Percentiles rank a stretch among this genome's conserved stretches.
These are phyloP conservation scores for Paracanthobrama guichenoti DNA, from an alignment of 2,113 vertebrate genomes.

Conservation along the genomic window DNA sequence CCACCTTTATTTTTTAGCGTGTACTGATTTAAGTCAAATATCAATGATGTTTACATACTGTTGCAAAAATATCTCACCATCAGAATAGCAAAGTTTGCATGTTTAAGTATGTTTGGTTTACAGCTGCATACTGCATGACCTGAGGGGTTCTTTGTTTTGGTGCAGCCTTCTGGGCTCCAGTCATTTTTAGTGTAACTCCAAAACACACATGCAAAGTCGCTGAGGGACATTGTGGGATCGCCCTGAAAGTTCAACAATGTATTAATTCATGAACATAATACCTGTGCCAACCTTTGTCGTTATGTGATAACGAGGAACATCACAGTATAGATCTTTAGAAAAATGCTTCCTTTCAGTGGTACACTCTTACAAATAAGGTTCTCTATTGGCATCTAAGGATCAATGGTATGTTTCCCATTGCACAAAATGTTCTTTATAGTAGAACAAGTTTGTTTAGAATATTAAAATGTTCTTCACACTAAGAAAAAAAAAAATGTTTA, in stretches of 20 bases:
- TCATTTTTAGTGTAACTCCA: slow-evolving; percentile 66
- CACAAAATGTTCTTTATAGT: too few species aligned
- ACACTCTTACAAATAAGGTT: neutral
- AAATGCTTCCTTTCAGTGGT: too few species aligned
- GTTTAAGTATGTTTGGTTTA: slow-evolving; percentile 56
- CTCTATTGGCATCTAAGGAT: too few species aligned
- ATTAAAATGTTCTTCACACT: too few species aligned
- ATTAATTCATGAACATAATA: neutral
- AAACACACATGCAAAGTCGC: slow-evolving; percentile 71
- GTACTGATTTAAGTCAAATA: neutral
- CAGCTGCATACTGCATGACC: slow-evolving; percentile 66
- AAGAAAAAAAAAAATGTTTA: too few species aligned
- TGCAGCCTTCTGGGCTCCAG: slow-evolving; percentile 71
- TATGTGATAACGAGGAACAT: neutral
- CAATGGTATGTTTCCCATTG: too few species aligned
- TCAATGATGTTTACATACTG: neutral
- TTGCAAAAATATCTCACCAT: slow-evolving; percentile 66
- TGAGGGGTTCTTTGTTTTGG: slow-evolving; percentile 47
- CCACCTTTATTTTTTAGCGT: neutral
- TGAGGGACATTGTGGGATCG: slow-evolving; percentile 17
- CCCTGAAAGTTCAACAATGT: slow-evolving; percentile 47
- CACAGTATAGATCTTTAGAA: neutral
- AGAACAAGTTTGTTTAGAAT: too few species aligned
- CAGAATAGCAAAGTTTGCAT: slow-evolving; percentile 75
- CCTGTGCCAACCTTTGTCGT: neutral